Percentiles rank a stretch among this genome's conserved stretches.
These are phyloP conservation scores for Drosophila pegasa DNA, from an alignment of 2,888 invertebrate genomes.

Conservation along the genomic window DNA sequence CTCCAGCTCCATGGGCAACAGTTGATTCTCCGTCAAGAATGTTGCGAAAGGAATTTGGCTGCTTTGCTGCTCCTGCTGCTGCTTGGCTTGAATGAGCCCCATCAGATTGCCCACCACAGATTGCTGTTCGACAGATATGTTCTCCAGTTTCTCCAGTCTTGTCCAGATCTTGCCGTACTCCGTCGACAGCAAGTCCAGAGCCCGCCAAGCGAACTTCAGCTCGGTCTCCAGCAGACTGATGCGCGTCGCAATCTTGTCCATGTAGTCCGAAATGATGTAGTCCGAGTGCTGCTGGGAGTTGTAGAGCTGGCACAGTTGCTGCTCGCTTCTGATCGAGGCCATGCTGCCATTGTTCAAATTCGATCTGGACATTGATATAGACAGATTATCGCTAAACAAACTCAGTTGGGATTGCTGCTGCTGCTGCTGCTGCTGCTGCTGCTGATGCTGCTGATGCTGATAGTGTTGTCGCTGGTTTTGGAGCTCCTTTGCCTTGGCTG, in stretches of 20 bases:
- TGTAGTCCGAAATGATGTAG: slow-evolving; percentile 94
- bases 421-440: neutral
- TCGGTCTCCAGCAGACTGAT: slow-evolving; percentile 95
- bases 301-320: slow-evolving; percentile 81
- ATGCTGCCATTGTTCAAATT: slow-evolving; percentile 56
- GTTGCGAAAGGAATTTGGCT: slow-evolving; percentile 12
- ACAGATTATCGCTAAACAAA: slow-evolving; percentile 25
- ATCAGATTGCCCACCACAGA: slow-evolving; percentile 95
- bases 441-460: slow-evolving; percentile 14
- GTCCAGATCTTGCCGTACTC: slow-evolving; percentile 98
- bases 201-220: slow-evolving; percentile 96
- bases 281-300: slow-evolving; percentile 87
- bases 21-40: slow-evolving; percentile 33
- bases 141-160: slow-evolving; percentile 94
- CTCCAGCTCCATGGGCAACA: slow-evolving; percentile 44
- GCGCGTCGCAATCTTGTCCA: slow-evolving; percentile 94
- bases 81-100: slow-evolving; percentile 74
- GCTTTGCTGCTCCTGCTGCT: slow-evolving; percentile 40
- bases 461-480: neutral
- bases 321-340: slow-evolving; percentile 79
- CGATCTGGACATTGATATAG: slow-evolving; percentile 38
- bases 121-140: slow-evolving; percentile 94
- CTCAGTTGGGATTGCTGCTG: slow-evolving; percentile 31
- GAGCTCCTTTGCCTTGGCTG: neutral
- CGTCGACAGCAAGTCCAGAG: slow-evolving; percentile 94